A percentile compares a stretch with the other conserved stretches of the same genome.
Evolutionary conservation across 2,888 invertebrate species (phyloP).

Genomic region (Napeogenes inachia): DNA sequence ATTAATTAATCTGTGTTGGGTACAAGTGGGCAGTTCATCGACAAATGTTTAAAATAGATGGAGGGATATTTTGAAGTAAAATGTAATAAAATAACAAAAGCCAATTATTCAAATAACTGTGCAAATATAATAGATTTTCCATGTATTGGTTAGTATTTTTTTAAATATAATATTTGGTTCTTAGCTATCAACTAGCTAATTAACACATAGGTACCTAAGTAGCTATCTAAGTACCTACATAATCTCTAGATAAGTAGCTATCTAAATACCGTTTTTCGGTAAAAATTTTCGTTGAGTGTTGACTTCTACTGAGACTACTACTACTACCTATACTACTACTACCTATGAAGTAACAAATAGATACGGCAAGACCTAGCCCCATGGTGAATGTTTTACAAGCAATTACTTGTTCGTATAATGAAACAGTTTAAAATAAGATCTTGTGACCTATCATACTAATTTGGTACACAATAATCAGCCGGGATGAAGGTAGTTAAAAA

Average conservation of each 20-base stretch:
- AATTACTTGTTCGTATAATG: neutral
- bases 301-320: neutral
- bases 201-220: no score
- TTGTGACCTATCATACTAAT: constrained; percentile 5
- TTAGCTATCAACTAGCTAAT: no score
- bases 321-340: no score
- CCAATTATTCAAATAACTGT: constrained; percentile 7
- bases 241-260: neutral
- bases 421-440: neutral
- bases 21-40: constrained; percentile 44
- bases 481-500: constrained; percentile 12
- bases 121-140: neutral
- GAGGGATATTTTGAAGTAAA: constrained; percentile 12
- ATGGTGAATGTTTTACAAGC: neutral
- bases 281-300: no score
- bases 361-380: neutral
- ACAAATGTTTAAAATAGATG: constrained; percentile 32
- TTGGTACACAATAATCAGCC: neutral
- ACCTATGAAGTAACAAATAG: neutral
- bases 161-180: no score
- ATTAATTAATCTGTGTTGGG: constrained; percentile 40
- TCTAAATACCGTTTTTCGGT: neutral
- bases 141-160: neutral
- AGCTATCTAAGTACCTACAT: neutral
- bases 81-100: constrained; percentile 16